These are phyloP conservation scores for Allygus modestus DNA, from an alignment of 2,888 invertebrate genomes.

Conservation along the genomic window DNA sequence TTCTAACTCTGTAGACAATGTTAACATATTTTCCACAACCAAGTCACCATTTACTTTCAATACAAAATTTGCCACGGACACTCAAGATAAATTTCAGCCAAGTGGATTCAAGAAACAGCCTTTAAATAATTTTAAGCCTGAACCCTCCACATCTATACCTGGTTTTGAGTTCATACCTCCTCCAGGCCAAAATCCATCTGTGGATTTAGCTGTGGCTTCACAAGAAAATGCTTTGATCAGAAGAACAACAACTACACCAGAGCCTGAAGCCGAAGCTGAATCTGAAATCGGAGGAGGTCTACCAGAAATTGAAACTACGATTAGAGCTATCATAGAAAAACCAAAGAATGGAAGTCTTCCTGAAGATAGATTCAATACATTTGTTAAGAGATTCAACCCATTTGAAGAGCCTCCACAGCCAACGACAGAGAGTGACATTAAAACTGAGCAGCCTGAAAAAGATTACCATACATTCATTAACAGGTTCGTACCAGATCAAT, in stretches of 20 bases:
- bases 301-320: constrained; percentile 27
- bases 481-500: constrained; percentile 47
- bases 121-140: neutral
- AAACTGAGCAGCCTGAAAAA: constrained; percentile 31
- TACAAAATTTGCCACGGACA: neutral
- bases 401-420: constrained; percentile 39
- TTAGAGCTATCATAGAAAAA: constrained; percentile 42
- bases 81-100: constrained; percentile 15
- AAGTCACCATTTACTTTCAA: constrained; percentile 17
- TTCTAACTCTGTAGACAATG: neutral
- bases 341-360: constrained; percentile 44
- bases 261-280: neutral
- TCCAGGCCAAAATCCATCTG: constrained; percentile 10
- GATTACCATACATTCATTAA: constrained; percentile 56
- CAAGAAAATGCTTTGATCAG: constrained; percentile 43
- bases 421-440: constrained; percentile 10
- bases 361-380: constrained; percentile 59
- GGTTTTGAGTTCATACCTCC: constrained; percentile 32
- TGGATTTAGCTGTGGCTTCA: constrained; percentile 42
- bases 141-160: neutral
- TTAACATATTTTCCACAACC: constrained; percentile 4
- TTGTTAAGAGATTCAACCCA: constrained; percentile 61
- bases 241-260: constrained; percentile 5
- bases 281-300: constrained; percentile 27
- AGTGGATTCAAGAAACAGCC: constrained; percentile 27